Conservation (phyloP, 2,888 invertebrate species). For the Pantelozetes paolii region DNA sequence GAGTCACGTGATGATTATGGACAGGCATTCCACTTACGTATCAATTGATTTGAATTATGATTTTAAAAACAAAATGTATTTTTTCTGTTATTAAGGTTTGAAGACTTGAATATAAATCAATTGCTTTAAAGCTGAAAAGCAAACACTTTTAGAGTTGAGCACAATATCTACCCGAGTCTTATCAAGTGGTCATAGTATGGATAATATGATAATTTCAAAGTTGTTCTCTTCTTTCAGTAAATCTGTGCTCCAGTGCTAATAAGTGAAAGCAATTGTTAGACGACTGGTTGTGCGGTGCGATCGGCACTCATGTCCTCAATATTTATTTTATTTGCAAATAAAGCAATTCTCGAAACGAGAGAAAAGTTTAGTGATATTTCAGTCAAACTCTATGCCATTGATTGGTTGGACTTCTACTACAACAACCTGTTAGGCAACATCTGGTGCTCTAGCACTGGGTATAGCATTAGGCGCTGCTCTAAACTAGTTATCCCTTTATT, state of each 20-base stretch:
- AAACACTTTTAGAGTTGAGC: neutral
- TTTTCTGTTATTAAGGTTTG: neutral
- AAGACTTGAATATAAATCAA: conserved; percentile 10
- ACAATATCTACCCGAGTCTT: neutral
- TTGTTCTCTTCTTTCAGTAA: neutral
- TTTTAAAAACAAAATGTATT: neutral
- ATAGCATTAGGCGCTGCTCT: neutral
- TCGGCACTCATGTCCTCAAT: conserved; percentile 27
- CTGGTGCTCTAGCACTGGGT: neutral
- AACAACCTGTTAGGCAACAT: conserved; percentile 33
- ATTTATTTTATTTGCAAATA: conserved; percentile 8
- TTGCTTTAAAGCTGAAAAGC: too few species aligned
- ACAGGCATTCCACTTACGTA: neutral
- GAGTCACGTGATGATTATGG: conserved; percentile 41
- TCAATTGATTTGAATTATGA: too few species aligned
- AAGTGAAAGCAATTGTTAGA: conserved; percentile 22
- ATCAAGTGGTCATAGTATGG: neutral
- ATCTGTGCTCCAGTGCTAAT: neutral
- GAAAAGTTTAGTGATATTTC: neutral
- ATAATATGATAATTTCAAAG: neutral
- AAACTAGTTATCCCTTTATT: conserved; percentile 16
- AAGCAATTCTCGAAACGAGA: neutral
- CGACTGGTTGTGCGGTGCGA: neutral
- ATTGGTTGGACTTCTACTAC: conserved; percentile 12
- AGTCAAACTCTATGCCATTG: conserved; percentile 1